phyloP scores from a whole-genome alignment of 2,113 vertebrate species.

The human region GRCh38 chr22:43276501-43277000 shows the following conservation, averaged over 20 bases:
- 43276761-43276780: background rate
- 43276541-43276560: background rate
- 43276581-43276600: background rate
- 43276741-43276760: background rate
- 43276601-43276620: background rate
- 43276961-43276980: background rate
- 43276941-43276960: background rate
- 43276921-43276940: background rate
- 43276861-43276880: background rate
- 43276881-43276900: too few relatives aligned
- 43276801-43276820: too few relatives aligned
- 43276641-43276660: background rate
- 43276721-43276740: background rate
- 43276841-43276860: too few relatives aligned
- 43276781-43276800: background rate
- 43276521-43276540: background rate
- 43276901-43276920: too few relatives aligned
- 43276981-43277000: too few relatives aligned
- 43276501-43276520: background rate
- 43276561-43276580: too few relatives aligned
- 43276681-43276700: background rate
- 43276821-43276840: background rate
- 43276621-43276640: background rate
- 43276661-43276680: background rate
- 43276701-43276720: background rate